Conservation (phyloP, 1,140 invertebrate species). For the Spodoptera frugiperda region DNA sequence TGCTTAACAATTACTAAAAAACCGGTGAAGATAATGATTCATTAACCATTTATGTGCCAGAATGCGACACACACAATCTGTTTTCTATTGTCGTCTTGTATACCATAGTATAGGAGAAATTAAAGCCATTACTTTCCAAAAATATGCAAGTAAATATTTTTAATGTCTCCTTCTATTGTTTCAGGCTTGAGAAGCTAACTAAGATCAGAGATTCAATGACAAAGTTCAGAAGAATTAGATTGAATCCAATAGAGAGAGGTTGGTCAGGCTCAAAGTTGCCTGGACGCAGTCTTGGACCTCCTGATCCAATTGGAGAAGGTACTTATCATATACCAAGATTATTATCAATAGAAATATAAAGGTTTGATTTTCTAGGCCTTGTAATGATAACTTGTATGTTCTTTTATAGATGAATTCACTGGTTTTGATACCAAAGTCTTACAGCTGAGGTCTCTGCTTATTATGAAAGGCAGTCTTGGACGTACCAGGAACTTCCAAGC, state of each 20-base stretch:
- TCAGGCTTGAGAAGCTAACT: conserved; percentile 88
- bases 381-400: conserved; percentile 41
- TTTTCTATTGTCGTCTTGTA: no score
- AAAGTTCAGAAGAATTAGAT: conserved; percentile 87
- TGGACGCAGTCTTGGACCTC: conserved; percentile 94
- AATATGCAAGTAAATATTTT: no score
- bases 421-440: conserved; percentile 96
- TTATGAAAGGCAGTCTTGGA: conserved; percentile 95
- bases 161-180: no score
- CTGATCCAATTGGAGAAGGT: conserved; percentile 93
- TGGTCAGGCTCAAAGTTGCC: conserved; percentile 94
- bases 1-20: no score
- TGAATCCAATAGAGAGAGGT: conserved; percentile 94
- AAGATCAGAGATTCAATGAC: conserved; percentile 91
- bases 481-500: conserved; percentile 89
- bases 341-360: neutral
- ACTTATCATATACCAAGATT: no score
- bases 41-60: no score
- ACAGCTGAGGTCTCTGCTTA: conserved; percentile 92
- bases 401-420: conserved; percentile 92
- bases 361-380: neutral
- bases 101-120: no score
- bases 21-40: no score
- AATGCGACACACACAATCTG: no score
- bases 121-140: no score